Percentiles rank a stretch among this genome's conserved stretches.
Conservation (phyloP, 2,888 invertebrate genomes). For the Dasypolia templi region DNA sequence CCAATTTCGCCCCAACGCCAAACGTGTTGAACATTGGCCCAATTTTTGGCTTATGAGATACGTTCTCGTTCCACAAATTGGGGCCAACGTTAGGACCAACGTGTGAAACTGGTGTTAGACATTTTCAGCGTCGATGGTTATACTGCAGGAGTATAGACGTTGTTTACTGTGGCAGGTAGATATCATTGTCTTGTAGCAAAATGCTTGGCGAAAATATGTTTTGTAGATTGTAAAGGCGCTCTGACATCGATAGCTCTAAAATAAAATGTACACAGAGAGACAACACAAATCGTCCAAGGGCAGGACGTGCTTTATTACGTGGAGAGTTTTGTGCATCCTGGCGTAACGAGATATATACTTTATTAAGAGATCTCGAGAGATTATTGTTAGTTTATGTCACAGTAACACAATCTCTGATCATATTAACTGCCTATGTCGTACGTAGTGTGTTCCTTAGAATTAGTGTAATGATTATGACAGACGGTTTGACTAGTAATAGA, state of each 20-base stretch:
- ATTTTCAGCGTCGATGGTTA: too few relatives aligned
- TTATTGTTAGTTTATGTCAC: neutral
- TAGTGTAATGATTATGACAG: neutral
- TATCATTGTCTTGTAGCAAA: too few relatives aligned
- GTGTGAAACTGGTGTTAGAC: too few relatives aligned
- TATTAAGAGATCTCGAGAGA: too few relatives aligned
- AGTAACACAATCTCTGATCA: neutral
- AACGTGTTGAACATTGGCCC: neutral
- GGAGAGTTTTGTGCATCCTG: neutral
- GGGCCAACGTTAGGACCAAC: too few relatives aligned
- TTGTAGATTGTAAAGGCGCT: neutral
- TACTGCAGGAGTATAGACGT: too few relatives aligned
- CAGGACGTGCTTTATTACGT: neutral
- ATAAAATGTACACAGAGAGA: neutral
- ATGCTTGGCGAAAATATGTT: too few relatives aligned
- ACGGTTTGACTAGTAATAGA: neutral
- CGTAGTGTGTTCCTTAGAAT: neutral
- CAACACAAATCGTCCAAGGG: neutral
- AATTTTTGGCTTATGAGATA: too few relatives aligned
- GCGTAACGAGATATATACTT: too few relatives aligned
- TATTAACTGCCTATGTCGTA: neutral
- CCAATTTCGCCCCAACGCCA: neutral
- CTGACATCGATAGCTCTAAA: constrained; percentile 23
- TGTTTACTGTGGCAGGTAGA: too few relatives aligned
- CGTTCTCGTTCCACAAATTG: too few relatives aligned